Conservation (phyloP, 2,888 invertebrate genomes). For the Dynastes grantii region DNA sequence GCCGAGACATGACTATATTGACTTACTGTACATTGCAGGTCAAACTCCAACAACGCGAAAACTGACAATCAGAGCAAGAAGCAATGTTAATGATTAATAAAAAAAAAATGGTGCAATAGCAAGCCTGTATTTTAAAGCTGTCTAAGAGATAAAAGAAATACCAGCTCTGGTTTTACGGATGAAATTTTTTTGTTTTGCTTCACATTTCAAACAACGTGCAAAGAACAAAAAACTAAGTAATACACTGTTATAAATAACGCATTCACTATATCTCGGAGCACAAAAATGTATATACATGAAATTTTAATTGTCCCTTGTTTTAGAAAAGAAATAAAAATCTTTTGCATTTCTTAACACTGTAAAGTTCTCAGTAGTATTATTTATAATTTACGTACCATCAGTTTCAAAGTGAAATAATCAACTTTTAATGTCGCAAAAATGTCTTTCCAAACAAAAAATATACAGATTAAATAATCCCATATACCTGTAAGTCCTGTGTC, state of each 20-base stretch:
- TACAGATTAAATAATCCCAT: conserved; percentile 26
- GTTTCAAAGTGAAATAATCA: conserved; percentile 36
- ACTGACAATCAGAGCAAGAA: conserved; percentile 33
- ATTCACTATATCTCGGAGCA: conserved; percentile 39
- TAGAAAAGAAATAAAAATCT: not conserved
- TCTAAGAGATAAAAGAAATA: not conserved
- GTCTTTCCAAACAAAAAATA: conserved; percentile 36
- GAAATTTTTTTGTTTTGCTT: conserved; percentile 12
- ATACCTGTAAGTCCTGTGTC: conserved; percentile 38
- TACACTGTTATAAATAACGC: conserved; percentile 39
- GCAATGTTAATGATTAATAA: not conserved
- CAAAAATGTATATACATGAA: conserved; percentile 23
- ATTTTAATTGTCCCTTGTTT: conserved; percentile 7
- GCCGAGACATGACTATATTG: too few relatives aligned
- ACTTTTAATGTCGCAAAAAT: conserved; percentile 32
- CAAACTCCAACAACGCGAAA: not conserved
- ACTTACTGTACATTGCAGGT: too few relatives aligned
- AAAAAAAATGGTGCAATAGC: conserved; percentile 24
- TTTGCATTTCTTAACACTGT: conserved; percentile 7
- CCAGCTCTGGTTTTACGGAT: conserved; percentile 4
- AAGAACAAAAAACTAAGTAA: not conserved
- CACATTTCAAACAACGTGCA: conserved; percentile 11
- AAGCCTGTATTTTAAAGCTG: not conserved
- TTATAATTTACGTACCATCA: conserved; percentile 39
- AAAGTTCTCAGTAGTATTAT: conserved; percentile 42